A percentile compares a stretch with the other conserved stretches of the same genome.
Conservation (phyloP, 2,888 invertebrate genomes). For the Torymus texanus region DNA sequence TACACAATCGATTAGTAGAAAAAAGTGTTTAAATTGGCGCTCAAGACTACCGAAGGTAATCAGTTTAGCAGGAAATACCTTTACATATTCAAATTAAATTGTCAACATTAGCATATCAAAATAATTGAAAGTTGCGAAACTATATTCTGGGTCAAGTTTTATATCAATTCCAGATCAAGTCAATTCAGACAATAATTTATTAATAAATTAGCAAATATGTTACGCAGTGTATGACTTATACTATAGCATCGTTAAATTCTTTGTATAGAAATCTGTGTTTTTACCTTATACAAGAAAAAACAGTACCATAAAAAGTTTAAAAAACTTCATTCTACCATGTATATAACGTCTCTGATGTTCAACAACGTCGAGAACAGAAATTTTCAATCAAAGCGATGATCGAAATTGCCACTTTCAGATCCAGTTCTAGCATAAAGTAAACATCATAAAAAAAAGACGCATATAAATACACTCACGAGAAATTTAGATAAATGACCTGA, state of each 20-base stretch:
- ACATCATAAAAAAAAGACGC: not conserved
- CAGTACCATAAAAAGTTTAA: too few relatives aligned
- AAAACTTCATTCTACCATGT: too few relatives aligned
- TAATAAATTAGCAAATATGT: too few relatives aligned
- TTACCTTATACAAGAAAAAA: too few relatives aligned
- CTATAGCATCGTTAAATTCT: too few relatives aligned
- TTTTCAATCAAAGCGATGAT: conserved; percentile 27
- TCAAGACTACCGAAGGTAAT: not conserved
- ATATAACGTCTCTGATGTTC: too few relatives aligned
- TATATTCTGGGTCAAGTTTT: not conserved
- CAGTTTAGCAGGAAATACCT: conserved; percentile 12
- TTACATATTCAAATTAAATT: conserved; percentile 19
- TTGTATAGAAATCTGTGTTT: too few relatives aligned
- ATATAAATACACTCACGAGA: too few relatives aligned
- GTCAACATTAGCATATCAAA: not conserved
- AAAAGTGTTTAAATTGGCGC: not conserved
- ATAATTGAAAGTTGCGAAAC: conserved; percentile 16
- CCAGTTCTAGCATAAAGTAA: not conserved
- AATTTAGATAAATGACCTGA: conserved; percentile 27
- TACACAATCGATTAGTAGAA: not conserved
- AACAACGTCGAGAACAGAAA: not conserved
- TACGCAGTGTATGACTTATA: too few relatives aligned
- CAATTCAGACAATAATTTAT: too few relatives aligned
- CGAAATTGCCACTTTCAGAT: conserved; percentile 3
- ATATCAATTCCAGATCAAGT: too few relatives aligned